Percentiles rank a stretch among this genome's conserved stretches.
These are phyloP conservation scores for Lanius collurio DNA, from an alignment of 2,113 vertebrate species.

Conservation along the genomic window DNA sequence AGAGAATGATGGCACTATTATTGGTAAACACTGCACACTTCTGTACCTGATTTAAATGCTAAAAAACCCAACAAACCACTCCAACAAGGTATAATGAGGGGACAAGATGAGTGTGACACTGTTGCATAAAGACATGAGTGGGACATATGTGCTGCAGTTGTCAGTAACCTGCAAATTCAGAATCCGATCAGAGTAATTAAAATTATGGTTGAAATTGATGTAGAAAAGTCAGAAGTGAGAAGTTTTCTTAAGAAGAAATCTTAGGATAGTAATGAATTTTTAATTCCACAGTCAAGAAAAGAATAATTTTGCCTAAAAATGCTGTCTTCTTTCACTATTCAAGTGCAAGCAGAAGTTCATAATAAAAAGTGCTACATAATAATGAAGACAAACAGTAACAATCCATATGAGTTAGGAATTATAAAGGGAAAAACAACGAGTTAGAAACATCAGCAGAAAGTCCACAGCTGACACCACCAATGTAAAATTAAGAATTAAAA, in stretches of 20 bases:
- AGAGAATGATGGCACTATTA: not conserved
- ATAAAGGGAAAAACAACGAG: not conserved
- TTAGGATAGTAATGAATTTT: not conserved
- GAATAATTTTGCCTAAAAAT: not conserved
- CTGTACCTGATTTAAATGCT: not conserved
- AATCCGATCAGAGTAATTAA: not conserved
- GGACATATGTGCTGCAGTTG: not conserved
- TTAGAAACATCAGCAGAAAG: not conserved
- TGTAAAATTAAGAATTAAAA: not conserved
- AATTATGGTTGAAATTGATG: not conserved
- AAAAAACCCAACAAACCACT: not conserved
- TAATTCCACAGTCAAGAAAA: not conserved
- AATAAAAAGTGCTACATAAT: not conserved
- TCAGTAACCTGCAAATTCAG: not conserved
- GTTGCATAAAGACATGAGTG: not conserved
- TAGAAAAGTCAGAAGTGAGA: not conserved
- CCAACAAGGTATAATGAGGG: not conserved
- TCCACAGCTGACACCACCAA: not conserved
- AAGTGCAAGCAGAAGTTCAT: not conserved
- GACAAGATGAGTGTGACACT: not conserved
- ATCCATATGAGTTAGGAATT: not conserved
- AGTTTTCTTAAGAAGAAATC: not conserved
- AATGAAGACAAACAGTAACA: not conserved
- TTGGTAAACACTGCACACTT: not conserved
- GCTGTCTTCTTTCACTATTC: not conserved